These are phyloP conservation scores for Danionella dracula DNA, from an alignment of 2,797 vertebrate species.

Conservation along the genomic window DNA sequence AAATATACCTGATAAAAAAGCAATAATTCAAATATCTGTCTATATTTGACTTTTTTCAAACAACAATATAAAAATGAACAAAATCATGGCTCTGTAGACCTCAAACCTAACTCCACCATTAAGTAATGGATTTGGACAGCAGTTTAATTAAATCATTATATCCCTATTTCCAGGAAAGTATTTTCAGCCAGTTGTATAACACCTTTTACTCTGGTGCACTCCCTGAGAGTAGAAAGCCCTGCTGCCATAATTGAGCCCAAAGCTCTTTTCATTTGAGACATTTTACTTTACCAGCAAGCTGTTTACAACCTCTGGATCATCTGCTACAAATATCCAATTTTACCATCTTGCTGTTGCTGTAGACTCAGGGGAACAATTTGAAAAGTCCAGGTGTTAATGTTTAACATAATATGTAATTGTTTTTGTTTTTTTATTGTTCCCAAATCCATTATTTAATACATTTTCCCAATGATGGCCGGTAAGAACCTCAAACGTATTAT, in stretches of 20 bases:
- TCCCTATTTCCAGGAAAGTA: conserved; percentile 64
- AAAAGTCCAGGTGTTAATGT: conserved; percentile 60
- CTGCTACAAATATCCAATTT: conserved; percentile 61
- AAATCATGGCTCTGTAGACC: conserved; percentile 39
- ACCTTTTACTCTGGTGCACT: conserved; percentile 45
- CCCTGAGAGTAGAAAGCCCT: conserved; percentile 19
- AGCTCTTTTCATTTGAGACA: conserved; percentile 37
- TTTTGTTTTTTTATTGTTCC: conserved; percentile 8
- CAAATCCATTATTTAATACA: too few species aligned
- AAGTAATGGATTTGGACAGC: conserved; percentile 70
- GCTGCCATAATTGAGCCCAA: conserved; percentile 40
- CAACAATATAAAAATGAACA: conserved; percentile 47
- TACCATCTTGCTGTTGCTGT: conserved; percentile 39
- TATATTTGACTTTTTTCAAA: conserved; percentile 36
- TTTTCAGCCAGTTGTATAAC: conserved; percentile 55
- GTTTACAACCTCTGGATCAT: conserved; percentile 48
- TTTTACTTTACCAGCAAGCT: conserved; percentile 47
- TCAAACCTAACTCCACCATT: conserved; percentile 69
- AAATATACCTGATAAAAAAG: conserved; percentile 26
- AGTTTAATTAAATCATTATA: conserved; percentile 69
- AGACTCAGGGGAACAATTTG: conserved; percentile 50
- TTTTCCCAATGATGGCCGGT: too few species aligned
- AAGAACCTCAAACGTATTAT: conserved; percentile 48
- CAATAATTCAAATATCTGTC: too few species aligned
- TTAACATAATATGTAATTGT: neutral